These are phyloP conservation scores for Neopipo cinnamomea DNA, from an alignment of 2,113 vertebrate genomes.

Conservation along the genomic window DNA sequence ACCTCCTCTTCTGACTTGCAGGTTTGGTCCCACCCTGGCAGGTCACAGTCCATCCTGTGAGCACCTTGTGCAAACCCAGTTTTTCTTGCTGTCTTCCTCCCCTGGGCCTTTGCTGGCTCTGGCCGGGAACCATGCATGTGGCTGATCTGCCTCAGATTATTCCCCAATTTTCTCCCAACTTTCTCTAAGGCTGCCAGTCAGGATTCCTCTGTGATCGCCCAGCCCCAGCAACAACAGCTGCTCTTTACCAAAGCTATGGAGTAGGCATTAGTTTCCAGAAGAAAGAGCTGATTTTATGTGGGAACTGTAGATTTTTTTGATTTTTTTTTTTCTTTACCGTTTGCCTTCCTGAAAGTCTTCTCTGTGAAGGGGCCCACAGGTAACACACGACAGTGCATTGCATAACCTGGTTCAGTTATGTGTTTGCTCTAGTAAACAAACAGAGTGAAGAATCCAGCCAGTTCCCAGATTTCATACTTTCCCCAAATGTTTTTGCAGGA, in stretches of 20 bases:
- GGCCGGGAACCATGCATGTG: fast-evolving
- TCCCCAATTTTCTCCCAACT: background rate
- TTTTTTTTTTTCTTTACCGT: background rate
- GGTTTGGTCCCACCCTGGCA: background rate
- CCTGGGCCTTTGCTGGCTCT: background rate
- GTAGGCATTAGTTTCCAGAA: background rate
- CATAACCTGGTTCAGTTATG: background rate
- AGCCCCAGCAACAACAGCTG: background rate
- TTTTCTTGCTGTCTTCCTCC: background rate
- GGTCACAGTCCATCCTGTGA: fast-evolving
- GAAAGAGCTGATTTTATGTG: background rate
- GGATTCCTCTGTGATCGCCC: background rate
- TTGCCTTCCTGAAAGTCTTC: background rate
- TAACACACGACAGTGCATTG: fast-evolving
- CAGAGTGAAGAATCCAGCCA: background rate
- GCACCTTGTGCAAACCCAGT: background rate
- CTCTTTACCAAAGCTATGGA: background rate
- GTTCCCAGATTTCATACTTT: conserved; percentile 24
- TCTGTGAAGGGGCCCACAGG: background rate
- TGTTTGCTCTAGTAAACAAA: conserved; percentile 17
- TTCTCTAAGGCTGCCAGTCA: background rate
- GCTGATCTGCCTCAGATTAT: background rate
- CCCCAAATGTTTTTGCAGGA: conserved; percentile 18
- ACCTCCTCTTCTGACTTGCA: background rate
- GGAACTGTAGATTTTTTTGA: fast-evolving